A percentile compares a stretch with the other conserved stretches of the same genome.
Conservation (phyloP, 2,113 vertebrate genomes). For the Cephalopholis sonnerati region DNA sequence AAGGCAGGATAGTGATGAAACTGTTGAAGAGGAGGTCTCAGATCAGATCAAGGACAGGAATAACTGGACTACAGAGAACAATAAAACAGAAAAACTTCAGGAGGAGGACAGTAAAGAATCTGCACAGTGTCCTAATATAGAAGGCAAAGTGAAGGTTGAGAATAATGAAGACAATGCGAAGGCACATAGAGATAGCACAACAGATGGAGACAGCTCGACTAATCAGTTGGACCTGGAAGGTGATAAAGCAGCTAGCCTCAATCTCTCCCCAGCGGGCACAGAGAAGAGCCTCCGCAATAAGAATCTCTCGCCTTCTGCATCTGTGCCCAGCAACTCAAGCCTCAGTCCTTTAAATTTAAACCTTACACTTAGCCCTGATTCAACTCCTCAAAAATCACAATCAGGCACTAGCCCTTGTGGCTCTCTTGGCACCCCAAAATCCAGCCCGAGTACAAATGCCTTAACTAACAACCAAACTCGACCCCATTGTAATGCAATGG, state of each 20-base stretch:
- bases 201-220: conserved; percentile 62
- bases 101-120: conserved; percentile 49
- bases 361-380: conserved; percentile 80
- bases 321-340: conserved; percentile 76
- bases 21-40: conserved; percentile 31
- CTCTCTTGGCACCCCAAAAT: conserved; percentile 72
- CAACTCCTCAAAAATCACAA: conserved; percentile 79
- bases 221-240: conserved; percentile 73
- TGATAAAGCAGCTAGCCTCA: conserved; percentile 69
- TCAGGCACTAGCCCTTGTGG: conserved; percentile 68
- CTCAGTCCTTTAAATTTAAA: conserved; percentile 77
- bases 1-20: conserved; percentile 31
- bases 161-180: conserved; percentile 55
- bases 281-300: conserved; percentile 72
- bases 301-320: conserved; percentile 75
- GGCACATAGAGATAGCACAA: conserved; percentile 60
- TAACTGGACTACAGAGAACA: conserved; percentile 41
- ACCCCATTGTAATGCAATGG: conserved; percentile 47
- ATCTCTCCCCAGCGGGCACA: conserved; percentile 65
- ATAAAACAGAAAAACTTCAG: conserved; percentile 48
- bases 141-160: conserved; percentile 66
- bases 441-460: conserved; percentile 70
- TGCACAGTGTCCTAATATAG: conserved; percentile 44
- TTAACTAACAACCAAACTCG: conserved; percentile 73
- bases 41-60: conserved; percentile 45